Evolutionary conservation across 1,140 invertebrate species (phyloP).

Genomic region (Bacillus rossius): DNA sequence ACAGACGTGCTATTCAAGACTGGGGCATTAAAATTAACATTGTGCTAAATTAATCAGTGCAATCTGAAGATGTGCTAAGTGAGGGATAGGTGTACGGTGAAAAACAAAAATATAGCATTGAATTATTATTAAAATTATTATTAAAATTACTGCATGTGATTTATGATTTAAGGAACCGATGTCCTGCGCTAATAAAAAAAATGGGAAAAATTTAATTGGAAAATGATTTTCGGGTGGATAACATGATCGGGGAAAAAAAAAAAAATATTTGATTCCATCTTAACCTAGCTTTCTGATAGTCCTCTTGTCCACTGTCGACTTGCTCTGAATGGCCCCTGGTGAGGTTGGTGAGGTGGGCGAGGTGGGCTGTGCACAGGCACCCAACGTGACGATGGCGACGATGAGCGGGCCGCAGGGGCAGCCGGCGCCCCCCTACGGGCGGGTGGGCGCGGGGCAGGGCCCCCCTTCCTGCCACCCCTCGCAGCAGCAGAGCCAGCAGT

Average conservation of each 20-base stretch:
- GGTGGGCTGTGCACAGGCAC: slow-evolving; percentile 42
- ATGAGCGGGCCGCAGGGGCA: slow-evolving; percentile 46
- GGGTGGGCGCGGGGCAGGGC: slow-evolving; percentile 19
- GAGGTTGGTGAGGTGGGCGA: slow-evolving; percentile 10
- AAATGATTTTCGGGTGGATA: too few species aligned
- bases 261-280: too few species aligned
- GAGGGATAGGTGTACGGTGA: too few species aligned
- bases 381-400: slow-evolving; percentile 59
- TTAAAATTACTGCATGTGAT: background rate
- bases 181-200: too few species aligned
- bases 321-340: background rate
- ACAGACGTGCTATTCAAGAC: too few species aligned
- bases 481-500: slow-evolving; percentile 44
- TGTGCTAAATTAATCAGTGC: too few species aligned
- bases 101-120: too few species aligned
- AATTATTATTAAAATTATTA: background rate
- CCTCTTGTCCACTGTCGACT: background rate
- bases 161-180: background rate
- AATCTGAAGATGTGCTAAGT: too few species aligned
- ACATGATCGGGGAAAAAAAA: too few species aligned
- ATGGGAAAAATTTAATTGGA: too few species aligned
- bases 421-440: slow-evolving; percentile 52
- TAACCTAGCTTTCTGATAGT: too few species aligned
- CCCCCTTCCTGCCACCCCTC: slow-evolving; percentile 33
- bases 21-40: too few species aligned